A percentile compares a stretch with the other conserved stretches of the same genome.
Conservation (phyloP, 2,113 vertebrate species). For the Pollachius pollachius region DNA sequence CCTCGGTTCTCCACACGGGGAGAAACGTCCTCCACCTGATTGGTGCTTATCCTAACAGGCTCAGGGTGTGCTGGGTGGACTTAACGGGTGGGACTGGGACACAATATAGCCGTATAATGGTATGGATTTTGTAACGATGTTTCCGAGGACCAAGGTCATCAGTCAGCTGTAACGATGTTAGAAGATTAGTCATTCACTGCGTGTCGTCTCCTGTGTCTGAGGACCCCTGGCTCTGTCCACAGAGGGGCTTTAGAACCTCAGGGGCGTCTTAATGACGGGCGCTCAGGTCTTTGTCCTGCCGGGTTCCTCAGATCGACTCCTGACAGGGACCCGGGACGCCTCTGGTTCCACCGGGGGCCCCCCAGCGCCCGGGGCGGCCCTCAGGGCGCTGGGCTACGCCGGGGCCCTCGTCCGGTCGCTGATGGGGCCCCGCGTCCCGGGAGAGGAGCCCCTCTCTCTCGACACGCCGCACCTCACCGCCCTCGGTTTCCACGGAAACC, state of each 20-base stretch:
- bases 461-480: constrained; percentile 55
- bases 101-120: not conserved
- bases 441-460: constrained; percentile 55
- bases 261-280: too few relatives aligned
- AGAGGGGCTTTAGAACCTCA: too few relatives aligned
- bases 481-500: constrained; percentile 59
- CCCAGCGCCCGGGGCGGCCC: constrained; percentile 11
- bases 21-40: constrained; percentile 70
- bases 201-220: too few relatives aligned
- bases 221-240: too few relatives aligned
- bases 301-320: constrained; percentile 56
- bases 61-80: not conserved
- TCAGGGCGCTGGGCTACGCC: constrained; percentile 58
- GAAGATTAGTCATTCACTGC: not conserved
- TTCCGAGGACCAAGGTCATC: too few relatives aligned
- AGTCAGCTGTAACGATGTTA: too few relatives aligned
- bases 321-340: constrained; percentile 41
- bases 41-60: constrained; percentile 51
- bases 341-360: constrained; percentile 12
- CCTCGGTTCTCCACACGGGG: constrained; percentile 51
- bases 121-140: not conserved
- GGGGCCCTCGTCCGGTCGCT: constrained; percentile 60
- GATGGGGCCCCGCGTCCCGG: constrained; percentile 50
- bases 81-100: not conserved
- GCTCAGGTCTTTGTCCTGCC: constrained; percentile 5